Base-by-base conservation (phyloP, 2,797 vertebrate species). In the Enteromius radiatus region DNA sequence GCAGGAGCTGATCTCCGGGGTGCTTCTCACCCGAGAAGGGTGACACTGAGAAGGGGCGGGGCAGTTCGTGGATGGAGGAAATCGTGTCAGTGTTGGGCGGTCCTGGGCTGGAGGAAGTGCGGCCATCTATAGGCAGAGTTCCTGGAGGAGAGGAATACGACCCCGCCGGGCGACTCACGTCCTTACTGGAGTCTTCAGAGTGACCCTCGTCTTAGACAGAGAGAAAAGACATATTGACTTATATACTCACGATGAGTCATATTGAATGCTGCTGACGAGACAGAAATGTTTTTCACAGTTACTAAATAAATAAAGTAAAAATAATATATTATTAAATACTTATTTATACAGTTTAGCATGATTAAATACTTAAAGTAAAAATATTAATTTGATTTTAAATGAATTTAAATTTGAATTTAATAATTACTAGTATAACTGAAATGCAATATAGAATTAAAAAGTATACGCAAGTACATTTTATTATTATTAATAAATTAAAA, bases 71-170 rank as follows among this genome's bases (percentile, higher is more conserved):
- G 83, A 92, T 90, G 84, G 91, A 9, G 12, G 83, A 90, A 0
- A 94, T 92, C 47, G 92, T 89, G 0, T 96, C 92, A 49, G 94
- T 84, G 33, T 88, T 87, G 0, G 94, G 92, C 0, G 93, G 95
- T 45, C 91, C 90, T 0, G 96, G 94, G 82, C 94, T 88, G 8
- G 96, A 95, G 45, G 97, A 97, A 2, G 94, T 10, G 0, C 91
- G 91, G 74, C 96, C 93, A 0, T 97, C 96, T 0, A 86, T 90
- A 76, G 93, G 92, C 4, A 92, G 87, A 38, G 89, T 88, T 77
- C 90, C 93, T 28, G 94, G 97, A 5, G 96, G 97, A 31, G 96
- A 95, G 0, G 95, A 95, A 89, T 94, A 96, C 0, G 96, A 92
- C 80, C 91, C 95, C 0, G 94, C 93, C 0, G 93, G 92, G 88